Evolutionary conservation across 2,888 invertebrate species (phyloP), one percentile per base, ranked within the genome.

Genomic region (Mythimna loreyi): DNA sequence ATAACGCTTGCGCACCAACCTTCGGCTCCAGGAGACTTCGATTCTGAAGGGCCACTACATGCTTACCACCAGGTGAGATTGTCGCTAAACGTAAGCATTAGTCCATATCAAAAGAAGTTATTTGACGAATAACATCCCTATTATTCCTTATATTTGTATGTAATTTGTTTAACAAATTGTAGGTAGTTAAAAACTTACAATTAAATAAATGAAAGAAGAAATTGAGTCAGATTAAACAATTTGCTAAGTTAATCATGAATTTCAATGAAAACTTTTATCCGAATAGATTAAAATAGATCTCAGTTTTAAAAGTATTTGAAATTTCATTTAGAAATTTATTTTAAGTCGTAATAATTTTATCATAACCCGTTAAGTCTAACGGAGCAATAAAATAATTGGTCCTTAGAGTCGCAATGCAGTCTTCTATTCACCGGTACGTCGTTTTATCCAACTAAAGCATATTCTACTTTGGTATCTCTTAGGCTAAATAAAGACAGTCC

Each of bases 341-440:
- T 36, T 2, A 30, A 53, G n/a, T 36, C 28, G 2, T 21, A 36
- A 36, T 23, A 36, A 9, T 56, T 50, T 56, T 68, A 45, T 67
- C 50, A 19, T 36, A 57, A 68, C 69, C 21, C 30, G 8, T 43
- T 45, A 28, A 36, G 8, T 21, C n/a, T 56, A 56, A 56, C 11
- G 3, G 9, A 23, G 8, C 4, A 13, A 19, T 43, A 56, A 56
- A 36, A 59, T 71, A 52, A 58, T 59, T 49, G 53, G 40, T 55
- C 70, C 69, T 43, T 6, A 4, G 69, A 76, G 69, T 23, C n/a
- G 16, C 33, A 49, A 33, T 30, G 40, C 47, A 45, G 28, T 23
- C 43, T 13, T n/a, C 49, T 36, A n/a, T 23, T 23, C 1, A 9
- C n/a, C 55, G 30, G n/a, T 75, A 23, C 19, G 9, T 45, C 23